These are phyloP conservation scores for Apogon hyalosoma DNA, from an alignment of 2,797 vertebrate genomes.

Conservation along the genomic window DNA sequence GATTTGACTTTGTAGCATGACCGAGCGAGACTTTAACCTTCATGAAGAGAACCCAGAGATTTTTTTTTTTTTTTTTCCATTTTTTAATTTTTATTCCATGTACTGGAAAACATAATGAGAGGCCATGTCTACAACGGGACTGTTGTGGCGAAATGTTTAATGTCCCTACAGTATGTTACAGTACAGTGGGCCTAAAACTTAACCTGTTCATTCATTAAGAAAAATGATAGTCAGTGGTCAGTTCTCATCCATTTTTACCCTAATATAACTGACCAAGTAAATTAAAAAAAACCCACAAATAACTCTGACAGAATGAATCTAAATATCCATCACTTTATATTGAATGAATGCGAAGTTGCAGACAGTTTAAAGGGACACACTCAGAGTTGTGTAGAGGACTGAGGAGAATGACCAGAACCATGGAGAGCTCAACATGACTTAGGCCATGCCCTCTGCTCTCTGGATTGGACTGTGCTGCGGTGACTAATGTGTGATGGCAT, in stretches of 20 bases:
- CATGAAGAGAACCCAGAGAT: not conserved
- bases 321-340: not conserved
- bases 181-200: not conserved
- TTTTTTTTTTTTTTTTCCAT: not conserved
- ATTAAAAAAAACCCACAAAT: not conserved
- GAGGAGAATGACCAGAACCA: conserved; percentile 64
- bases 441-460: conserved; percentile 62
- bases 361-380: not conserved
- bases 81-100: not conserved
- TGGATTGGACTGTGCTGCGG: conserved; percentile 54
- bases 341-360: not conserved
- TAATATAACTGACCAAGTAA: not conserved
- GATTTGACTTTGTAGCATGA: conserved; percentile 24
- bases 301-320: not conserved
- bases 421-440: conserved; percentile 68
- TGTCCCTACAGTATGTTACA: not conserved
- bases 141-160: too few relatives aligned
- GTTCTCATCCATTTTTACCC: not conserved
- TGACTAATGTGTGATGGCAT: conserved; percentile 36
- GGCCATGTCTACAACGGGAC: too few relatives aligned
- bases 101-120: not conserved
- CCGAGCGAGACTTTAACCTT: not conserved
- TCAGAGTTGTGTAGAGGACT: conserved; percentile 6
- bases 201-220: not conserved
- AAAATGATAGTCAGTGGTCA: not conserved